Evolutionary conservation across 2,797 vertebrate species (phyloP), one percentile per base, ranked within the genome.

Genomic region (Poecilia gillii): DNA sequence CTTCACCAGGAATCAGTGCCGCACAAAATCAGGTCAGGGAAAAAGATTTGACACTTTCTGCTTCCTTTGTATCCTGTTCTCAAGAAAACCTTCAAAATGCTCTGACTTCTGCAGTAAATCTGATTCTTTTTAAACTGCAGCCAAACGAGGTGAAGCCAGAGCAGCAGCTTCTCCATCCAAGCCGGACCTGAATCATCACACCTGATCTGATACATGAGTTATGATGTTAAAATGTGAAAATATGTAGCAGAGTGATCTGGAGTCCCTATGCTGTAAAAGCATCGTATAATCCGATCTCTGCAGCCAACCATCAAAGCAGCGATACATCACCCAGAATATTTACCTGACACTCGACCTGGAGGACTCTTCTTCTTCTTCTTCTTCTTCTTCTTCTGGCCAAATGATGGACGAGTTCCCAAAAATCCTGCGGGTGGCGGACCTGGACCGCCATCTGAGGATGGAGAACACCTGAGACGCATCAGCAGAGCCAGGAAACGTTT

Each of bases 261-360:
- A 43, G 39, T 39, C 64, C 66, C 39, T 16, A 6, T 11, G 66
- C 64, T 41, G 3, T 68, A 68, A 41, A 68, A 68, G 18, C 3
- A 23, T 39, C 33, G 0, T 20, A 39, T 39, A 36, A 66, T 64
- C 16, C 4, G 33, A 66, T 6, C 3, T 5, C 36, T 70, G 66
- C 66, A 12, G 66, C 66, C 66, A 43, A 70, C 81, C 79, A 49
- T 76, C 25, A 51, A 55, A 66, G 82, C 43, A 20, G 62, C 23
- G 2, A 82, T 81, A 23, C 51, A 88, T 86, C 87, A 87, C 28
- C 0, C 3, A n/a, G 43, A 87, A 85, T 80, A 83, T 45, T 87
- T 89, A 0, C 66, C 57, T 76, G 90, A 87, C 84, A 81, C 47
- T 72, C 31, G 45, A 46, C 73, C 72, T 83, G 80, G 83, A 81